A percentile compares a stretch with the other conserved stretches of the same genome.
phyloP scores from a whole-genome alignment of 2,888 invertebrate genomes.

The Leuctra nigra region DNA sequence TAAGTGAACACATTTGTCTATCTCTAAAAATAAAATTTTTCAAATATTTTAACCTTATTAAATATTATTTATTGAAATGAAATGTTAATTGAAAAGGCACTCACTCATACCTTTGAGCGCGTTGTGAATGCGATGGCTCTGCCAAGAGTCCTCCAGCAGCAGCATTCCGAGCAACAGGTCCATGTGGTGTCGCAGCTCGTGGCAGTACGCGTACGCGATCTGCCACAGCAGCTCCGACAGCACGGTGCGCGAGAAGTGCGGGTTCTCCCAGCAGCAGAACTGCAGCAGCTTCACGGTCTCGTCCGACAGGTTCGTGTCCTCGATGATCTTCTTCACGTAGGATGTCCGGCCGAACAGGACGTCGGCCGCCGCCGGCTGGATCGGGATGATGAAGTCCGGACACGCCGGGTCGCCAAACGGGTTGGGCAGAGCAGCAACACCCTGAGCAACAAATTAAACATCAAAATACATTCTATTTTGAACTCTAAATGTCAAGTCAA shows the following conservation, averaged over 20 bases:
- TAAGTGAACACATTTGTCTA: no score
- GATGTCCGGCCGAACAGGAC: conserved; percentile 66
- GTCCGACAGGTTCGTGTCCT: conserved; percentile 88
- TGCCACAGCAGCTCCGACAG: conserved; percentile 90
- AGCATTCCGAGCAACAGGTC: conserved; percentile 82
- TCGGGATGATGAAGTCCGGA: conserved; percentile 54
- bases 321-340: conserved; percentile 91
- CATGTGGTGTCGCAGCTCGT: conserved; percentile 87
- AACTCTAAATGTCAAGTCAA: no score
- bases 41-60: no score
- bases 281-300: conserved; percentile 85
- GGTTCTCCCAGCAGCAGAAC: conserved; percentile 96
- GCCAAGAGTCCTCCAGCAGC: conserved; percentile 93
- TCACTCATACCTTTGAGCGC: conserved; percentile 73
- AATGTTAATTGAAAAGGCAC: neutral
- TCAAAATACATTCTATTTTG: no score
- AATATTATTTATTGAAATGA: neutral
- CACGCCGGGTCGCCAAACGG: conserved; percentile 62
- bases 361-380: conserved; percentile 70
- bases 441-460: no score
- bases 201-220: conserved; percentile 84
- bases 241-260: conserved; percentile 82
- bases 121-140: conserved; percentile 87
- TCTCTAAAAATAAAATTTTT: no score
- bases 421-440: conserved; percentile 59